A percentile compares a stretch with the other conserved stretches of the same genome.
Evolutionary conservation across 2,113 vertebrate genomes (phyloP).

Genomic region (Galeopterus variegatus): DNA sequence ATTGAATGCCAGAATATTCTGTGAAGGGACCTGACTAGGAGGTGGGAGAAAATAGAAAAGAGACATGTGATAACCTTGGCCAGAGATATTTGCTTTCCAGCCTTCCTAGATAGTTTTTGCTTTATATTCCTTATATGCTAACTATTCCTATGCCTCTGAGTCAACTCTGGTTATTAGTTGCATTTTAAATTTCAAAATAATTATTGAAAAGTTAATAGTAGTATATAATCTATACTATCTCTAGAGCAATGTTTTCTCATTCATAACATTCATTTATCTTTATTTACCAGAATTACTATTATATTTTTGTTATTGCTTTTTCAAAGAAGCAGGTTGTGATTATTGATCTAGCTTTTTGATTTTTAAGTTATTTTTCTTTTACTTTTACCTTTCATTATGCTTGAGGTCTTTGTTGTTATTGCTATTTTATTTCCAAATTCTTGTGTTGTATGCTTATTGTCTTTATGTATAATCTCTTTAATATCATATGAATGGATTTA

Average conservation of each 20-base stretch:
- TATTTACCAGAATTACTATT: neutral
- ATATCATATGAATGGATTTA: neutral
- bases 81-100: neutral
- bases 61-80: neutral
- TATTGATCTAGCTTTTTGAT: neutral
- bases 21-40: neutral
- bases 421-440: neutral
- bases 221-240: neutral
- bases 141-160: neutral
- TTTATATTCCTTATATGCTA: neutral
- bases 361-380: neutral
- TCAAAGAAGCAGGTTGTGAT: neutral
- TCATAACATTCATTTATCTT: neutral
- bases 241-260: neutral
- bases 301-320: neutral
- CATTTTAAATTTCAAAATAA: constrained; percentile 15
- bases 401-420: neutral
- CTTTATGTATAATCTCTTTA: neutral
- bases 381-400: neutral
- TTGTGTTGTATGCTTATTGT: neutral
- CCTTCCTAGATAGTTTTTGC: neutral
- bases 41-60: neutral
- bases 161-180: neutral
- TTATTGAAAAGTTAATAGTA: neutral
- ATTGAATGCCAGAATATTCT: neutral